These are phyloP conservation scores for Lymantria dispar DNA, from an alignment of 2,888 invertebrate species.

Conservation along the genomic window DNA sequence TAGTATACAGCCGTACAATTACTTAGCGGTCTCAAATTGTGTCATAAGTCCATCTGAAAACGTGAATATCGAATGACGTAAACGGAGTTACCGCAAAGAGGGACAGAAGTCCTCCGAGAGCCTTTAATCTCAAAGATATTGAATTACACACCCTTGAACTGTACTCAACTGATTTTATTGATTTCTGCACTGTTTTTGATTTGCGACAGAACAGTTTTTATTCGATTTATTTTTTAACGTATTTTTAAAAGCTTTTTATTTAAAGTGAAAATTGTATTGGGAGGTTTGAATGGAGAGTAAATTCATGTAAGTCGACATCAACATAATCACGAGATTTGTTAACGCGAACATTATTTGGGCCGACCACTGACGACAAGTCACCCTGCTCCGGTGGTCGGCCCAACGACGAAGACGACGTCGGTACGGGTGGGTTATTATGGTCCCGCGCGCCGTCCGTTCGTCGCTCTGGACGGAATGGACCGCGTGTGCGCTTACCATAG, in stretches of 20 bases:
- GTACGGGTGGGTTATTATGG: too few species aligned
- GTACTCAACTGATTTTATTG: slow-evolving; percentile 26
- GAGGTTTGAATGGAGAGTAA: too few species aligned
- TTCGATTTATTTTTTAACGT: not conserved
- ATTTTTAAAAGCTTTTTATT: not conserved
- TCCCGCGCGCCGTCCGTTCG: too few species aligned
- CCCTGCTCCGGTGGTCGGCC: too few species aligned
- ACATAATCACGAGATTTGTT: too few species aligned
- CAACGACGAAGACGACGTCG: too few species aligned
- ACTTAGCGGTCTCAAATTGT: slow-evolving; percentile 16
- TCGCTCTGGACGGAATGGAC: too few species aligned
- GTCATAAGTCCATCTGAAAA: slow-evolving; percentile 2
- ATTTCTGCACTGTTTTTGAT: slow-evolving; percentile 20
- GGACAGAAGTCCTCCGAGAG: slow-evolving; percentile 20
- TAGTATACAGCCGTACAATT: not conserved
- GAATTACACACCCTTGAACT: slow-evolving; percentile 34
- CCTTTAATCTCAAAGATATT: slow-evolving; percentile 49
- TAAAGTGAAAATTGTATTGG: too few species aligned
- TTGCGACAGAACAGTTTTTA: not conserved
- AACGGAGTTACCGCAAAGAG: slow-evolving; percentile 38
- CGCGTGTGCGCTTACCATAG: too few species aligned
- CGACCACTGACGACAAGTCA: too few species aligned
- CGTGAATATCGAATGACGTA: slow-evolving; percentile 23
- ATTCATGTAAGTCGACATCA: too few species aligned
- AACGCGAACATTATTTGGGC: too few species aligned